phyloP scores from a whole-genome alignment of 1,140 invertebrate species.

The Nylanderia fulva region DNA sequence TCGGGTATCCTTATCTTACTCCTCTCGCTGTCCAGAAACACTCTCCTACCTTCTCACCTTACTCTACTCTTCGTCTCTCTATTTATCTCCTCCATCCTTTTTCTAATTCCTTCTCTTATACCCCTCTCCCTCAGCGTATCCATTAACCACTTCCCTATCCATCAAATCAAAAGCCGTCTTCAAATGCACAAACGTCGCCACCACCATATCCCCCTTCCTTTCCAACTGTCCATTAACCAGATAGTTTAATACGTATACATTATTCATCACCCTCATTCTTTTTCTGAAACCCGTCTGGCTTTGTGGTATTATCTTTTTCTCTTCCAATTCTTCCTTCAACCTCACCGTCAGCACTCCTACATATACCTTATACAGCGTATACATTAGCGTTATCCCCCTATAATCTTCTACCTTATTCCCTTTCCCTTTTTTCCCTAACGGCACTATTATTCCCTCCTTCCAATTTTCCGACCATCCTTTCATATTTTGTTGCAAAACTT shows the following conservation, averaged over 20 bases:
- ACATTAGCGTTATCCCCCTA: neutral
- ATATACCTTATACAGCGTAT: too few species aligned
- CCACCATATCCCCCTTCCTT: neutral
- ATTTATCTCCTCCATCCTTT: too few species aligned
- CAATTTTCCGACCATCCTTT: neutral
- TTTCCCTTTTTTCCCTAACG: neutral
- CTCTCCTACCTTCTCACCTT: too few species aligned
- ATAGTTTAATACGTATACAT: too few species aligned
- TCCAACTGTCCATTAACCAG: neutral
- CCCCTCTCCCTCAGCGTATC: neutral
- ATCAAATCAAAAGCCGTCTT: too few species aligned
- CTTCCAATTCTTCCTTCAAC: neutral
- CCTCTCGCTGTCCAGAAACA: too few species aligned
- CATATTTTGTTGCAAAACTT: neutral
- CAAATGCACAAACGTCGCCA: neutral
- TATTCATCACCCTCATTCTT: too few species aligned
- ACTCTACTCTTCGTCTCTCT: too few species aligned
- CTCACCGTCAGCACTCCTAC: neutral
- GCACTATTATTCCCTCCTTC: neutral
- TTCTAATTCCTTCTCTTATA: neutral
- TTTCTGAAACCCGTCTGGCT: too few species aligned
- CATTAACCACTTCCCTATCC: neutral
- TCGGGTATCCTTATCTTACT: too few species aligned
- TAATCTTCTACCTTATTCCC: neutral
- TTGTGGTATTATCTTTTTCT: neutral